Evolutionary conservation across 2,797 vertebrate genomes (phyloP), one percentile per base, ranked within the genome.

Genomic region (Helostoma temminkii): DNA sequence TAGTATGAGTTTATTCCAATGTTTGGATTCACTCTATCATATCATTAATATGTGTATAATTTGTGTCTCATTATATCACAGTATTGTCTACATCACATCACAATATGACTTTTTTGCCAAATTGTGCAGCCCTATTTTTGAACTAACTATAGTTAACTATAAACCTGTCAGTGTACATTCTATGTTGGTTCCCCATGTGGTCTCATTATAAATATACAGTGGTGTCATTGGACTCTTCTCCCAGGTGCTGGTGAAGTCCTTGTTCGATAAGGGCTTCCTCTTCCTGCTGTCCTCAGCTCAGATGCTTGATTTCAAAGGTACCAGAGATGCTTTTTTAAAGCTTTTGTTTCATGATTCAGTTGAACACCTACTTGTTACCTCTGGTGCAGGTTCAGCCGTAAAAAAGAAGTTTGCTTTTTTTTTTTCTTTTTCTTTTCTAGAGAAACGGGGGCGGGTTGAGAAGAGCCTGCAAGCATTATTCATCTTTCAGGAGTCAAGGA

Each of bases 191-290:
- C 10, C 55, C 52, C 18, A 26, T 3, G 16, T 50, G 34, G 21
- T 54, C 21, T 43, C 19, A 48, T 46, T 15, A 19, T 11, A 14
- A n/a, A 26, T 3, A n/a, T 39, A 28, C 11, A n/a, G 22, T 9
- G 14, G 19, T 64, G 62, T 66, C 61, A 2, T 68, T 47, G 87
- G 43, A 84, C 53, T 78, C 18, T 57, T 34, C 21, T 39, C 21
- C 47, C 87, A 99, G 98, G 97, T 98, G 90, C 95, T 99, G 83
- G 95, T 99, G 87, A 98, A 96, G 89, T 94, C 95, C 43, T 91
- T 99, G 90, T 86, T 89, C 71, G 97, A 99, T 81, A 93, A 92
- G 91, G 97, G 98, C 77, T 98, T 96, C 85, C 95, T 99, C 63
- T 95, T 99, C 85, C 93, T 99, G 72, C 92, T 97, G 55, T 97